Base-by-base conservation (phyloP, 2,113 vertebrate genomes). In the Elachura formosa region DNA sequence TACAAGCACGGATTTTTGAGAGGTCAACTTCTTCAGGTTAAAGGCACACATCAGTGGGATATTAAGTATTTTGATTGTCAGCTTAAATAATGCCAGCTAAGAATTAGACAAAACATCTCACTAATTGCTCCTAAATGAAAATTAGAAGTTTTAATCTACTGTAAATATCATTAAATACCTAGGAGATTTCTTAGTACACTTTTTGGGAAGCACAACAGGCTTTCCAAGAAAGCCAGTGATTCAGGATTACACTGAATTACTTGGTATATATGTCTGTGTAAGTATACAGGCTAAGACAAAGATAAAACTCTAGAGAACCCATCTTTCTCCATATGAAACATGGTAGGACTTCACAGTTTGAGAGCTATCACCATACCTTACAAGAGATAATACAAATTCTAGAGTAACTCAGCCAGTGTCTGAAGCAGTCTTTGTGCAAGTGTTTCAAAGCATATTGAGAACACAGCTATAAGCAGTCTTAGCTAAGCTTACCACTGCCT, bases 381-480 rank as follows among this genome's bases (percentile, higher is more conserved):
- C 11, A 85, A 63, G 6, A 68, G 9, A 14, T 13, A 31, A 41
- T 7, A 26, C 5, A 56, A 20, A 46, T 64, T 85, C 14, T 5
- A 67, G 40, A 67, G 5, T 41, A 91, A 48, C 20, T 82, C 61
- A n/a, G 62, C 25, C 13, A 18, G 14, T 34, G 58, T 25, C 29
- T 13, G 22, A 88, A n/a, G 31, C 49, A 40, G 9, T 38, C 49
- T 68, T 38, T 43, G 33, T 33, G 25, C 0, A 0, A 80, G n/a
- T 4, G 19, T 25, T 80, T 80, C 38, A 19, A 46, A 59, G 33
- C 2, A 14, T 18, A 29, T 10, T 3, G 12, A 61, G 21, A 43
- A 41, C 0, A 5, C 20, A 69, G 25, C 46, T 73, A 2, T 10
- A 38, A 78, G 9, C 0, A 0, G 22, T 66, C 34, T n/a, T 14